Conservation (phyloP, 2,888 invertebrate genomes). For the Pseudoips prasinana region DNA sequence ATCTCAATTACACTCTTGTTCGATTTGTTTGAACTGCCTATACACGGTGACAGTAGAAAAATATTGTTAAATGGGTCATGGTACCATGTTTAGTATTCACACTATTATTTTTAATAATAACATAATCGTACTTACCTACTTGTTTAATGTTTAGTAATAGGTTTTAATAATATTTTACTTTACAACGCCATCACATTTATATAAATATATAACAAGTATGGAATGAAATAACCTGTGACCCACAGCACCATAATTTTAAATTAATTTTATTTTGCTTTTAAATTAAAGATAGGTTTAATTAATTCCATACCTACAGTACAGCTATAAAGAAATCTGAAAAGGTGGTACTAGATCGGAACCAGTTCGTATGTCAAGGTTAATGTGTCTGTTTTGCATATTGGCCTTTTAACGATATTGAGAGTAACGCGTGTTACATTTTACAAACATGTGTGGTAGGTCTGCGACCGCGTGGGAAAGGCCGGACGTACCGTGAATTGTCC, state of each 20-base stretch:
- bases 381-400: constrained; percentile 62
- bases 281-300: constrained; percentile 5
- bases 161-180: too few relatives aligned
- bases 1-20: constrained; percentile 45
- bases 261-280: constrained; percentile 5
- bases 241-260: constrained; percentile 2
- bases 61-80: constrained; percentile 34
- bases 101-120: constrained; percentile 1
- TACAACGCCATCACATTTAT: too few relatives aligned
- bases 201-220: too few relatives aligned
- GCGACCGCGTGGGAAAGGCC: constrained; percentile 69
- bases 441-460: constrained; percentile 48
- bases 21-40: constrained; percentile 36
- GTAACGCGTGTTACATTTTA: constrained; percentile 38
- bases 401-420: constrained; percentile 58
- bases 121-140: too few relatives aligned
- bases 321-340: constrained; percentile 19
- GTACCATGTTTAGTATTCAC: background rate
- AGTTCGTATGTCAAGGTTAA: constrained; percentile 66
- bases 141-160: too few relatives aligned
- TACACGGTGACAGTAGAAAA: constrained; percentile 37
- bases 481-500: constrained; percentile 39
- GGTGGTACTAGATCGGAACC: constrained; percentile 28
- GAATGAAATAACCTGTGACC: constrained; percentile 4
- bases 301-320: constrained; percentile 1